A percentile compares a stretch with the other conserved stretches of the same genome.
phyloP scores from a whole-genome alignment of 2,888 invertebrate species.

The Leptinotarsa tumamoca region DNA sequence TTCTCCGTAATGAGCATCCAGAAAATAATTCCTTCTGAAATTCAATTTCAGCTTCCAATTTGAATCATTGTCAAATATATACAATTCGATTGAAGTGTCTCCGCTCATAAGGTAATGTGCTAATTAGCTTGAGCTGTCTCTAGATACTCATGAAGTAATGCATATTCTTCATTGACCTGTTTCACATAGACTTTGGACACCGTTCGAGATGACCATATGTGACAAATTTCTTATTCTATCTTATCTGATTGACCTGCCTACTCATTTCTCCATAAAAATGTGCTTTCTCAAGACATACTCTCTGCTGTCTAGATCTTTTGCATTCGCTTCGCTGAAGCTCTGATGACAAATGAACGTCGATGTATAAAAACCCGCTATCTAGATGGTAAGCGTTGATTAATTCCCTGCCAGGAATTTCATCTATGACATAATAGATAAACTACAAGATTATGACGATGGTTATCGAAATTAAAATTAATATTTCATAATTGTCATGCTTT shows the following conservation, averaged over 20 bases:
- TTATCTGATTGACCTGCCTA: constrained; percentile 3
- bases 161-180: no score
- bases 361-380: constrained; percentile 18
- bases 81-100: no score
- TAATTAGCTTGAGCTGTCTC: no score
- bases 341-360: constrained; percentile 32
- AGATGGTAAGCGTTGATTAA: constrained; percentile 31
- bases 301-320: constrained; percentile 17
- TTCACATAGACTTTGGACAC: not conserved
- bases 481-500: constrained; percentile 17
- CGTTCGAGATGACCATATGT: not conserved
- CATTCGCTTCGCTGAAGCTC: constrained; percentile 15
- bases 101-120: no score
- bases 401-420: constrained; percentile 18
- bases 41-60: no score
- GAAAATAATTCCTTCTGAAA: no score
- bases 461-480: constrained; percentile 22
- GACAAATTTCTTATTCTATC: not conserved
- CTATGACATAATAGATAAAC: constrained; percentile 22
- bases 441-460: constrained; percentile 20
- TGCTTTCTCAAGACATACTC: not conserved
- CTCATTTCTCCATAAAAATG: not conserved
- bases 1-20: no score
- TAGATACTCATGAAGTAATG: no score
- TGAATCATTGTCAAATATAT: no score